phyloP scores from a whole-genome alignment of 2,797 vertebrate genomes.

The Trachurus trachurus region DNA sequence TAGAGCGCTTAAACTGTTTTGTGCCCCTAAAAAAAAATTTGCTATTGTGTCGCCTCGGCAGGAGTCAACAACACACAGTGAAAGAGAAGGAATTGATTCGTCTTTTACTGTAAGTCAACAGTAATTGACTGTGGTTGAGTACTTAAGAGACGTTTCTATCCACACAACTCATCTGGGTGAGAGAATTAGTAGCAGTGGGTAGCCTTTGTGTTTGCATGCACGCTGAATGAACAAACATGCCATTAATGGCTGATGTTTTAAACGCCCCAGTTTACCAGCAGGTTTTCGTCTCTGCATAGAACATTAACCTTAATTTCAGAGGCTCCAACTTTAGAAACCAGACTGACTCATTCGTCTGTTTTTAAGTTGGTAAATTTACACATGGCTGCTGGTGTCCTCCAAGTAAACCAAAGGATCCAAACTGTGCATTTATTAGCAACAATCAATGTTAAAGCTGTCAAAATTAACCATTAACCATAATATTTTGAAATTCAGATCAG shows the following conservation, averaged over 20 bases:
- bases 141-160: conserved; percentile 66
- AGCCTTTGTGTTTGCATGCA: conserved; percentile 34
- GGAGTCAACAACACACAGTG: conserved; percentile 59
- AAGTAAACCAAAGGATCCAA: background rate
- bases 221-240: conserved; percentile 32
- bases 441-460: too few species aligned
- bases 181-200: conserved; percentile 65
- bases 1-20: conserved; percentile 70
- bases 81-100: conserved; percentile 70
- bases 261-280: conserved; percentile 29
- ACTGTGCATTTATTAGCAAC: background rate
- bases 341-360: conserved; percentile 26
- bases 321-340: conserved; percentile 23
- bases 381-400: conserved; percentile 22
- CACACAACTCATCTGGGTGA: conserved; percentile 33
- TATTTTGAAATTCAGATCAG: background rate
- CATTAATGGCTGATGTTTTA: conserved; percentile 34
- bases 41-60: conserved; percentile 65
- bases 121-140: conserved; percentile 75
- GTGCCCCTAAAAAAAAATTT: conserved; percentile 43
- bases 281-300: conserved; percentile 29
- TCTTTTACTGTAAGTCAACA: conserved; percentile 76
- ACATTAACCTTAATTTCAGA: conserved; percentile 42
- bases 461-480: background rate
- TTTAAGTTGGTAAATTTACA: conserved; percentile 22